Percentiles rank a stretch among this genome's conserved stretches.
Conservation (phyloP, 2,113 vertebrate genomes). For the Tragulus kanchil region DNA sequence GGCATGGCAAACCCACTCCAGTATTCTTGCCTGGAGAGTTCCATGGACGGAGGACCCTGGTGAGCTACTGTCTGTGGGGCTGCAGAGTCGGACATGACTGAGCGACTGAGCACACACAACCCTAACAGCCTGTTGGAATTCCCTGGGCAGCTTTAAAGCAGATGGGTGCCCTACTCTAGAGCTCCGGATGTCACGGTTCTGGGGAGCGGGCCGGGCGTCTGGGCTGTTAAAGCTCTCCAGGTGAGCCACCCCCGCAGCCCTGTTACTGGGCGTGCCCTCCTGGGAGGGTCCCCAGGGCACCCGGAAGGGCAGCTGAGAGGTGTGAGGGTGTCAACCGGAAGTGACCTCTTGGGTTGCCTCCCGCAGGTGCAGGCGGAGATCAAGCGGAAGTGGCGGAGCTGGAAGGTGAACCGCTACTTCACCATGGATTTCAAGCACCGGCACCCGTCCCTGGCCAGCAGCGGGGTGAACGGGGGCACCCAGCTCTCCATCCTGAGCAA, state of each 20-base stretch:
- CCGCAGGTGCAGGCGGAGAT: constrained; percentile 99
- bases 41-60: too few species aligned
- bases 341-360: constrained; percentile 95
- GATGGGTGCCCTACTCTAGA: not conserved
- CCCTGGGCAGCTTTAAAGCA: not conserved
- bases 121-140: not conserved
- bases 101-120: too few species aligned
- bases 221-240: not conserved
- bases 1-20: too few species aligned
- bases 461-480: constrained; percentile 98
- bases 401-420: constrained; percentile 99
- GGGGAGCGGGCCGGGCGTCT: not conserved
- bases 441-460: constrained; percentile 99
- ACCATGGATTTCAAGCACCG: constrained; percentile 99
- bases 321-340: constrained; percentile 87
- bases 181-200: not conserved
- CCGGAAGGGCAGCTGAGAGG: fast-evolving
- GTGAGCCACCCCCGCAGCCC: not conserved
- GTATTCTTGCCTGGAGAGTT: too few species aligned
- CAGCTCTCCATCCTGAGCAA: constrained; percentile 99
- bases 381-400: constrained; percentile 99
- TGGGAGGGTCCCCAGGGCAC: not conserved
- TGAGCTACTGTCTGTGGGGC: too few species aligned
- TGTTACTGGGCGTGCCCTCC: not conserved
- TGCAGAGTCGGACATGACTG: too few species aligned